Conservation (phyloP, 35 echinoderm and acorn worm species). For the Diadema setosum region DNA sequence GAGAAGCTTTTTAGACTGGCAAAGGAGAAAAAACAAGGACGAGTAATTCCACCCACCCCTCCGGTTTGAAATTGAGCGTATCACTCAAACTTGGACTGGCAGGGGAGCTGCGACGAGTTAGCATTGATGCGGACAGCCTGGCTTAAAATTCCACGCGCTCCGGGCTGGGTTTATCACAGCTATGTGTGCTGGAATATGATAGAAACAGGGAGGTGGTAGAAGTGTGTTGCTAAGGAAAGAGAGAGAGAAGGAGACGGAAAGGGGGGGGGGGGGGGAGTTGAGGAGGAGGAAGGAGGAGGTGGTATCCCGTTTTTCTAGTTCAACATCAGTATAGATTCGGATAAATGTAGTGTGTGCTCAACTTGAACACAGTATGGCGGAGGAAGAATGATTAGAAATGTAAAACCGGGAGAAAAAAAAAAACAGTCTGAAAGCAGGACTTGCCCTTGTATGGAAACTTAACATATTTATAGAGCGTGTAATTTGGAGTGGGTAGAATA, state of each 20-base stretch:
- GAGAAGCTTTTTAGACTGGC: no score
- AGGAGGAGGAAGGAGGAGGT: background rate
- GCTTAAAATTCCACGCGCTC: background rate
- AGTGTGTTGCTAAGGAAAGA: background rate
- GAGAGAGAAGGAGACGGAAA: background rate
- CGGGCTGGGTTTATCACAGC: no score
- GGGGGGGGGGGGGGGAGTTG: background rate
- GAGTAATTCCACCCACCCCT: background rate
- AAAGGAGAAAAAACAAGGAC: background rate
- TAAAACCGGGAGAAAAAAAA: background rate
- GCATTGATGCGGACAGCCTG: constrained; percentile 5
- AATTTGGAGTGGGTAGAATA: no score
- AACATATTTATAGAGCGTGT: no score
- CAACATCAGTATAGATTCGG: no score
- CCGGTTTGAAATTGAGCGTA: background rate
- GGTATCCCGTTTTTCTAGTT: no score
- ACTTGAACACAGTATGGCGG: no score
- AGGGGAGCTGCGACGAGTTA: background rate
- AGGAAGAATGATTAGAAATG: no score
- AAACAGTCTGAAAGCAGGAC: background rate
- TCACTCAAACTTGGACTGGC: background rate
- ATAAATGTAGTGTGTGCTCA: no score
- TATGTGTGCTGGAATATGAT: no score
- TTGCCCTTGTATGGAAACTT: no score
- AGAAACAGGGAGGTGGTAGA: no score